Evolutionary conservation across 2,797 vertebrate genomes (phyloP), one percentile per base, ranked within the genome.

Genomic region (Pseudomugil tenellus): DNA sequence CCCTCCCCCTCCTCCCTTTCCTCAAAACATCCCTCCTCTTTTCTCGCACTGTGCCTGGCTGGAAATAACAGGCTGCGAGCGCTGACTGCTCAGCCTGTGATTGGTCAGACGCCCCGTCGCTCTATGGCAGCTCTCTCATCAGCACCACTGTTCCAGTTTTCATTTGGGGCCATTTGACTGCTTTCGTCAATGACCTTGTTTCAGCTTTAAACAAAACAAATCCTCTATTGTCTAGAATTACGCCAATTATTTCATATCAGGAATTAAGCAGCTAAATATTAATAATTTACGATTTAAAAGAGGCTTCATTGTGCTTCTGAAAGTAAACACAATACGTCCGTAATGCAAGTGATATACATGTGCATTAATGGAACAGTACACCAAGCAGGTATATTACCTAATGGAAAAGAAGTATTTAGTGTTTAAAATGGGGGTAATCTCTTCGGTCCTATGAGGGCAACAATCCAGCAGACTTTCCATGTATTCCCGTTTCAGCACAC

Each of bases 71-170:
- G 73, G 92, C 70, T 81, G 19, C 31, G 34, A 46, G 32, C 5
- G 11, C 63, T 58, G 54, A 64, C 58, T 58, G 72, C 67, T 59
- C 67, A 17, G 58, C 32, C 2, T 39, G 0, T 23, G 76, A 92
- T 89, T 93, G 91, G 90, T 53, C 67, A 2, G 16, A 16, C 21
- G 25, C 12, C 16, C 16, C 68, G 74, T 84, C 79, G 63, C 25
- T 87, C 79, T 39, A 37, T 11, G 2, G 25, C 35, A 10, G 17
- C 59, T 77, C 74, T 81, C 80, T 87, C 86, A 86, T 92, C 86
- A 90, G 88, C 87, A 91, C 78, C 85, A 80, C 67, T 70, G 70
- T 57, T 85, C 57, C 60, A 41, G 54, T 52, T 72, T 37, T 62
- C 62, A 85, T 84, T 59, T 61, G 48, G 67, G 75, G 62, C 58